A percentile compares a stretch with the other conserved stretches of the same genome.
These are phyloP conservation scores for Dynastes maya DNA, from an alignment of 2,888 invertebrate genomes.

Conservation along the genomic window DNA sequence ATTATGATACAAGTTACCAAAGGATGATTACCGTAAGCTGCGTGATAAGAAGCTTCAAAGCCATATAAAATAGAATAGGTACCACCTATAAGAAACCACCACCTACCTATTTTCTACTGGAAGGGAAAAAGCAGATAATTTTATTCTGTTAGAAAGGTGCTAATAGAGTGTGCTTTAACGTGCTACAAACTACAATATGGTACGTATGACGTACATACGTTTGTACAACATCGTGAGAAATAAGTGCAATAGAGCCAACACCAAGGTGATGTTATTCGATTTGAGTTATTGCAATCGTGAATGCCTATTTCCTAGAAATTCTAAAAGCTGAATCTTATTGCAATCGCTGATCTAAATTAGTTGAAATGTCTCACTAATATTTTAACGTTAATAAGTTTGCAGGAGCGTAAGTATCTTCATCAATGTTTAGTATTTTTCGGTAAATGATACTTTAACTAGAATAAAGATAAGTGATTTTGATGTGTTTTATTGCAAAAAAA, in stretches of 20 bases:
- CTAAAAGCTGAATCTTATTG: not conserved
- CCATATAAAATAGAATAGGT: not conserved
- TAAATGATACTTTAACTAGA: too few species aligned
- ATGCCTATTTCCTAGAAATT: not conserved
- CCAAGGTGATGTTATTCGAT: constrained; percentile 48
- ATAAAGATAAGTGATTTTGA: too few species aligned
- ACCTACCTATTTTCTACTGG: constrained; percentile 47
- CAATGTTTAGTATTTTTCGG: too few species aligned
- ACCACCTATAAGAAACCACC: constrained; percentile 13
- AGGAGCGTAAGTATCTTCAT: too few species aligned
- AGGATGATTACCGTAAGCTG: constrained; percentile 19
- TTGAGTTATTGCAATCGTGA: constrained; percentile 18
- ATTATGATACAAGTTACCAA: constrained; percentile 52
- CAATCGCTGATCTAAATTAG: not conserved
- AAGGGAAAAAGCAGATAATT: not conserved
- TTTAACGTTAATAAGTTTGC: too few species aligned
- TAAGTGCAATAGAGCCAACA: constrained; percentile 52
- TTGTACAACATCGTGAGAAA: constrained; percentile 13
- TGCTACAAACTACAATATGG: constrained; percentile 6
- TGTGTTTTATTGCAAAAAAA: too few species aligned
- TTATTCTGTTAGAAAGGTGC: constrained; percentile 33
- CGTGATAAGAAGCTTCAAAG: constrained; percentile 11
- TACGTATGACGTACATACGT: not conserved
- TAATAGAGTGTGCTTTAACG: constrained; percentile 6
- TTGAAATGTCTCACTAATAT: too few species aligned